Evolutionary conservation across 2,888 invertebrate species (phyloP), one percentile per base, ranked within the genome.

Genomic region (Sinohyriopsis cumingii): DNA sequence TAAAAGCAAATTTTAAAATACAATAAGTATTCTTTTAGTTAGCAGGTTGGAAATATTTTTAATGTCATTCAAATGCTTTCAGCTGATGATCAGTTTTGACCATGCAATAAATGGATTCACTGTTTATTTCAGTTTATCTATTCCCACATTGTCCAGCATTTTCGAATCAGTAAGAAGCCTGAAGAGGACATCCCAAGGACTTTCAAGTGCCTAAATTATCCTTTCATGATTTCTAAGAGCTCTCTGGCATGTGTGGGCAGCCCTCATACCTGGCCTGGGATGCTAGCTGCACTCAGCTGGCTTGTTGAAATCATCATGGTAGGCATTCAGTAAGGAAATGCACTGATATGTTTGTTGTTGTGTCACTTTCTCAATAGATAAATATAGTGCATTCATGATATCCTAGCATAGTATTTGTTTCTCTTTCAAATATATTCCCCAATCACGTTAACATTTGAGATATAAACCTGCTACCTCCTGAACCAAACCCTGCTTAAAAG

Each of bases 131-230:
- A 88, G 89, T 88, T 87, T 70, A 72, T 88, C 65, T 80, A 80
- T 61, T 65, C 82, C 5, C 73, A 79, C 54, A 59, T 86, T n/a
- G 76, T 78, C 20, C 82, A 81, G 9, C 80, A 77, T 24, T 87
- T 81, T 72, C 86, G 84, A 60, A 57, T 84, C 25, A 80, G 76
- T 3, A 86, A 84, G 68, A 87, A 87, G 69, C 83, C 82, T 54
- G 88, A 89, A 67, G 89, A 88, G 63, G 86, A 88, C 65, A 82
- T 88, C 9, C 88, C 88, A 0, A 74, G 73, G n/a, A 66, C 84
- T 22, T 75, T 88, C n/a, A 87, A 87, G 75, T 55, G 68, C 59
- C 59, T 86, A 19, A 86, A 85, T 5, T 89, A 89, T 70, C 88
- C 88, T 6, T 87, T 86, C 74, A 78, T 75, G 71, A 84, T 89